Conservation (phyloP, 2,888 invertebrate genomes). For the Arge pagana region DNA sequence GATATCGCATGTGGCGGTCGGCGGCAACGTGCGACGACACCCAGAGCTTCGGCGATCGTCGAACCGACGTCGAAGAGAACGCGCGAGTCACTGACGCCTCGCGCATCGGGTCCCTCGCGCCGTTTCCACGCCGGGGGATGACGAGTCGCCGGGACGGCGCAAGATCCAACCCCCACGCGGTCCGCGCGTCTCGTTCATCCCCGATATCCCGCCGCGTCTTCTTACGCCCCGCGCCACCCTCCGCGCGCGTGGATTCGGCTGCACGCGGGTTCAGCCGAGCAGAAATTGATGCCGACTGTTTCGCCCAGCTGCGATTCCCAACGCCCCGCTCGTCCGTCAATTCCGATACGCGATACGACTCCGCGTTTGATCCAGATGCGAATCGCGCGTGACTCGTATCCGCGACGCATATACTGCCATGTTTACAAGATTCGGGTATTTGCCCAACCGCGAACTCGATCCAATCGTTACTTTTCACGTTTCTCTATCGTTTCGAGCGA, state of each 20-base stretch:
- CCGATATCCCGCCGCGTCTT: conserved; percentile 21
- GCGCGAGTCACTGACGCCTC: conserved; percentile 54
- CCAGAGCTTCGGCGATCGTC: conserved; percentile 32
- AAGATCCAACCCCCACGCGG: conserved; percentile 51
- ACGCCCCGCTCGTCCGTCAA: no score
- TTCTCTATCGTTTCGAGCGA: not conserved
- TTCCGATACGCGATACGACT: no score
- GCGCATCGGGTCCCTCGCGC: conserved; percentile 32
- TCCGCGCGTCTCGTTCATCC: conserved; percentile 32
- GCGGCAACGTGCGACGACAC: conserved; percentile 1
- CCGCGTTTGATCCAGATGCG: no score
- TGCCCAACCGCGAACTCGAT: no score
- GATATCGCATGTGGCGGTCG: conserved; percentile 8
- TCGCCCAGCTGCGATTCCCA: no score
- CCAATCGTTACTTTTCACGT: not conserved
- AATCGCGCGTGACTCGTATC: no score
- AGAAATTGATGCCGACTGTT: no score
- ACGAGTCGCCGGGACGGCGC: conserved; percentile 54
- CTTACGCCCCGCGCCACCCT: conserved; percentile 13
- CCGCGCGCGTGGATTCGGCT: no score
- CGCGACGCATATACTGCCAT: no score
- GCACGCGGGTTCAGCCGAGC: no score
- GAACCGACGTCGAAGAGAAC: conserved; percentile 50
- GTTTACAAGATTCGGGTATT: no score
- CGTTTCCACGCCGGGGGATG: conserved; percentile 44